Evolutionary conservation across 2,888 invertebrate genomes (phyloP).

Genomic region (Tetheella fluctuosa): DNA sequence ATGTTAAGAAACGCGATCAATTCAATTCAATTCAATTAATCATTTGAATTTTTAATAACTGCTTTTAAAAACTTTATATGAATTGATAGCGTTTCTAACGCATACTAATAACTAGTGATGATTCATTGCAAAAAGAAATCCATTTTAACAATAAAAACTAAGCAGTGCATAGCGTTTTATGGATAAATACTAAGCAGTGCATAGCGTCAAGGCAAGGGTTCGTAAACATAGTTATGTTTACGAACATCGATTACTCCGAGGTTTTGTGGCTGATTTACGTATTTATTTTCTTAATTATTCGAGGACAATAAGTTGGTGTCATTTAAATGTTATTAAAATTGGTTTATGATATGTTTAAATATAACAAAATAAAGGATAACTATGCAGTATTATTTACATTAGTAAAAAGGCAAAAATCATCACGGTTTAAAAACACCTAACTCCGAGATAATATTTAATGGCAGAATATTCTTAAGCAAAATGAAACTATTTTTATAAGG

Average conservation of each 20-base stretch:
- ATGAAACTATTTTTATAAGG: too few species aligned
- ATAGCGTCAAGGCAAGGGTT: neutral
- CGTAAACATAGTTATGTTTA: neutral
- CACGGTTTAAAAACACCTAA: neutral
- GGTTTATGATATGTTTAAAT: too few species aligned
- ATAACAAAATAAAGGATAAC: too few species aligned
- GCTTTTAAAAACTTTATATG: neutral
- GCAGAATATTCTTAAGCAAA: neutral
- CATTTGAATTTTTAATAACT: neutral
- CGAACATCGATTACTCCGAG: too few species aligned
- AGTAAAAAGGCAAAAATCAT: neutral
- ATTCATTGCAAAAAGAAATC: neutral
- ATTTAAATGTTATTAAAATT: too few species aligned
- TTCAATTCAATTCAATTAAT: constrained; percentile 9
- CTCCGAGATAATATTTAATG: neutral
- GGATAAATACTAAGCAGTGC: neutral
- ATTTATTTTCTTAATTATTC: neutral
- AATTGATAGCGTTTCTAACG: neutral
- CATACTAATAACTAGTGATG: neutral
- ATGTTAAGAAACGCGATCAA: constrained; percentile 33
- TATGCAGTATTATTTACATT: neutral
- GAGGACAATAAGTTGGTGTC: too few species aligned
- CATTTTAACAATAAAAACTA: too few species aligned
- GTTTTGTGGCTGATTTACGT: neutral
- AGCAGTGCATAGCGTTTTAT: neutral